Evolutionary conservation across 2,113 vertebrate species (phyloP), one percentile per base, ranked within the genome.

Genomic region (Ciconia maguari): DNA sequence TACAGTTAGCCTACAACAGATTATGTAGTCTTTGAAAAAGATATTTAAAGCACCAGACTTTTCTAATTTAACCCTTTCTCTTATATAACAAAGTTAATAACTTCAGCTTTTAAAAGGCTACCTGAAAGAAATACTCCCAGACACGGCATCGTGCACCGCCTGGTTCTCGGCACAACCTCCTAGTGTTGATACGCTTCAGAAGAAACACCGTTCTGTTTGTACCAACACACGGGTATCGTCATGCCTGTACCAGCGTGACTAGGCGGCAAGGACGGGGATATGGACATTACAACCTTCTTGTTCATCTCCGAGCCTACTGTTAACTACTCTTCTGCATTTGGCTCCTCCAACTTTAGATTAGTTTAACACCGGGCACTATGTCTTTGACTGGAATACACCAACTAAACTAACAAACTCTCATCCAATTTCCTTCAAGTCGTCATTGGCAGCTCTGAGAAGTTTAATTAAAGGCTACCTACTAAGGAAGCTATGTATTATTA

Each of bases 21-120:
- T 97, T 97, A 97, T 18, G 87, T 19, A 94, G 89, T 30, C 93
- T 87, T 94, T 92, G 78, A 91, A 88, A 94, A 90, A 95, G 89
- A 29, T 97, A 97, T 97, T 97, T 97, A 95, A 97, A 96, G 96
- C 89, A 32, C 11, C 52, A 64, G 89, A 93, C 85, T 80, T 65
- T n/a, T 87, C 88, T 41, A 58, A 72, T 87, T 97, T 97, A 97
- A 97, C 87, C 76, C 91, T 95, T 52, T 93, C 13, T n/a, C 83
- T 97, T 84, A 58, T 1, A 25, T 75, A 87, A 95, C 21, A 48
- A 70, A 58, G 80, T 54, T 58, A 71, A 48, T 29, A 91, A 94
- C 51, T 49, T 36, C 71, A 84, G 76, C 16, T 90, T 84, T 77
- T 18, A 19, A 51, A 62, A 38, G 64, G 60, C 41, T 34, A 60